Base-by-base conservation (phyloP, 2,113 vertebrate species). In the Odontesthes bonariensis region DNA sequence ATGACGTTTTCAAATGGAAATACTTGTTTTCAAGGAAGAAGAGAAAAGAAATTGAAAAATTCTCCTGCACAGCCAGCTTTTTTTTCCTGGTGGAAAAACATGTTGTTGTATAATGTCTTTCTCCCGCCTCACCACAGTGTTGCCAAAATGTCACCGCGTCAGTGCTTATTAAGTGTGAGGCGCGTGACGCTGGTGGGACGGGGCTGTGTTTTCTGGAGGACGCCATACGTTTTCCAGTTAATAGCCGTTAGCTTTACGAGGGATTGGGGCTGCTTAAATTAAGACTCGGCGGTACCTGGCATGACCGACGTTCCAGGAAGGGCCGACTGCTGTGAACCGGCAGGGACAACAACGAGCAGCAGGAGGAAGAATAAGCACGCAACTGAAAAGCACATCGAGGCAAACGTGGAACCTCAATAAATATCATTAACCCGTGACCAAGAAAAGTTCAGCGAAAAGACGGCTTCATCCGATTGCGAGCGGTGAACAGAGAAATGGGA, bases 61-160 rank as follows among this genome's bases (percentile, higher is more conserved):
- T 35, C 40, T 77, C 57, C 51, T 5, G 56, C 81, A 42, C 16
- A 71, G 74, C 70, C 80, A 66, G 78, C 33, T 6, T 44, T 44
- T 60, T 85, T 64, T 47, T 69, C 44, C 70, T 46, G 65, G 65
- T 85, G 83, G 88, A 84, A 89, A 90, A 92, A 88, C 63, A 73
- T 69, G 75, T 69, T 82, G 73, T 63, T 77, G 19, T 89, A 73
- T 86, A 54, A 81, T 69, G 82, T 53, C 62, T 82, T 78, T 79
- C 47, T 86, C 82, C 80, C 84, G 78, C 61, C 17, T 79, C 51
- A 19, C 38, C 54, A 9, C 33, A 35, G 57, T 51, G 49, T 82
- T 87, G 87, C 84, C 84, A 92, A 88, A 85, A 72, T 78, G 82
- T 86, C 81, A 73, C 83, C 76, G 47, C 69, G 80, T 91, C 82